Percentiles rank a stretch among this genome's conserved stretches.
phyloP scores from a whole-genome alignment of 1,140 invertebrate genomes.

The Pogonognathellus flavescens region DNA sequence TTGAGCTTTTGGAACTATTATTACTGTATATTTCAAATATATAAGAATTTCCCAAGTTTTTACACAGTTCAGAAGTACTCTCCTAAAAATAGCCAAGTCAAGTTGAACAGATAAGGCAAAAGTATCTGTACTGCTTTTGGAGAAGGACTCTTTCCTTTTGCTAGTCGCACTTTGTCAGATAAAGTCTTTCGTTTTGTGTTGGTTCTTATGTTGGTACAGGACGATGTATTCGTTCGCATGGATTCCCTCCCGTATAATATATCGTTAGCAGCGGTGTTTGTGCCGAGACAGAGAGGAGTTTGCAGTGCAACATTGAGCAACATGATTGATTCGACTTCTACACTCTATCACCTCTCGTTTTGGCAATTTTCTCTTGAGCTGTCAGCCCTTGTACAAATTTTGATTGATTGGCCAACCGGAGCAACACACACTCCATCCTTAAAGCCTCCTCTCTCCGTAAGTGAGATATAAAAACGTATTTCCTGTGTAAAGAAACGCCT shows the following conservation, averaged over 20 bases:
- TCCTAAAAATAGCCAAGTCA: background rate
- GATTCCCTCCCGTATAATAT: background rate
- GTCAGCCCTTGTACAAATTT: conserved; percentile 63
- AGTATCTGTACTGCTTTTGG: background rate
- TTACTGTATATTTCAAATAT: too few relatives aligned
- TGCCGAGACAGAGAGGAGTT: background rate
- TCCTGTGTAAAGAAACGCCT: conserved; percentile 31
- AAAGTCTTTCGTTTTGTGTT: conserved; percentile 25
- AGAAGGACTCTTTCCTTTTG: background rate
- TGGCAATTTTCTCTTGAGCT: conserved; percentile 60
- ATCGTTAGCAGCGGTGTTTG: background rate
- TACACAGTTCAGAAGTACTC: too few relatives aligned
- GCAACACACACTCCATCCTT: conserved; percentile 22
- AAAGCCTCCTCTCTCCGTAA: background rate
- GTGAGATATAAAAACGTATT: conserved; percentile 43
- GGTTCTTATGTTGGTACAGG: background rate
- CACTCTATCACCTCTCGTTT: conserved; percentile 63
- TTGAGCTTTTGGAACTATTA: too few relatives aligned
- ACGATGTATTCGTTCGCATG: background rate
- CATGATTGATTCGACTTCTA: conserved; percentile 64
- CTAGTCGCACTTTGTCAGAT: background rate
- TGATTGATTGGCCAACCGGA: conserved; percentile 59
- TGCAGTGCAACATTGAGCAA: conserved; percentile 32
- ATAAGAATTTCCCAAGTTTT: too few relatives aligned
- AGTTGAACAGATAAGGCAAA: background rate